A percentile compares a stretch with the other conserved stretches of the same genome.
These are phyloP conservation scores for Agapetus fuscipes DNA, from an alignment of 2,888 invertebrate genomes.

Conservation along the genomic window DNA sequence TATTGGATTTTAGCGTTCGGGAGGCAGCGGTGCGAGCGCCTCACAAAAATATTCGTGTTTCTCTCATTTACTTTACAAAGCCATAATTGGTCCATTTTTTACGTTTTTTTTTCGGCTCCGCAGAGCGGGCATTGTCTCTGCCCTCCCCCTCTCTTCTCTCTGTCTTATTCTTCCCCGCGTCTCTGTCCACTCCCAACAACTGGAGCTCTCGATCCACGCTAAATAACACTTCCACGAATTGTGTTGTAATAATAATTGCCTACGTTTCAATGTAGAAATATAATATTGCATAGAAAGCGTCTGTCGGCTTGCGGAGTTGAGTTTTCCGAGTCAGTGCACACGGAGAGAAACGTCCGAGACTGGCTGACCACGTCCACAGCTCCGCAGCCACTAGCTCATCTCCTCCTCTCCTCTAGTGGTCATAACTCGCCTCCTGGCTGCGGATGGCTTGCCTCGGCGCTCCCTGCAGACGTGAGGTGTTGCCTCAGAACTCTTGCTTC, in stretches of 20 bases:
- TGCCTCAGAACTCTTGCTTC: no score
- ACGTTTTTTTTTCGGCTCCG: not conserved
- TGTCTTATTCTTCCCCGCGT: no score
- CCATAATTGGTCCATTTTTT: conserved; percentile 1
- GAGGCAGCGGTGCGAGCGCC: no score
- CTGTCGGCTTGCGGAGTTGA: conserved; percentile 6
- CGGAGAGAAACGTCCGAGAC: conserved; percentile 4
- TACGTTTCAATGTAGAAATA: conserved; percentile 5
- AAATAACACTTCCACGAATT: conserved; percentile 5
- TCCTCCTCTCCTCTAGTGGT: no score
- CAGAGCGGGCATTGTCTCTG: not conserved
- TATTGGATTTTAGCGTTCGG: no score
- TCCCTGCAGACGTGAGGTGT: no score
- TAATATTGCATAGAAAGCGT: conserved; percentile 14
- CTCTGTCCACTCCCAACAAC: no score
- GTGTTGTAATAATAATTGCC: conserved; percentile 12
- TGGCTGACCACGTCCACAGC: not conserved
- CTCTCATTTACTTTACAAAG: not conserved
- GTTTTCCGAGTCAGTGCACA: conserved; percentile 8
- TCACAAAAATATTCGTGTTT: not conserved
- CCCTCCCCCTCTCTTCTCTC: conserved; percentile 1
- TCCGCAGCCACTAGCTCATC: conserved; percentile 1
- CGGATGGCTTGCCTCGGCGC: no score
- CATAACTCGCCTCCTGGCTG: no score
- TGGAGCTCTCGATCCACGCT: conserved; percentile 6